Evolutionary conservation across 2,113 vertebrate species (phyloP), one percentile per base, ranked within the genome.

Genomic region (Pantherophis guttatus): DNA sequence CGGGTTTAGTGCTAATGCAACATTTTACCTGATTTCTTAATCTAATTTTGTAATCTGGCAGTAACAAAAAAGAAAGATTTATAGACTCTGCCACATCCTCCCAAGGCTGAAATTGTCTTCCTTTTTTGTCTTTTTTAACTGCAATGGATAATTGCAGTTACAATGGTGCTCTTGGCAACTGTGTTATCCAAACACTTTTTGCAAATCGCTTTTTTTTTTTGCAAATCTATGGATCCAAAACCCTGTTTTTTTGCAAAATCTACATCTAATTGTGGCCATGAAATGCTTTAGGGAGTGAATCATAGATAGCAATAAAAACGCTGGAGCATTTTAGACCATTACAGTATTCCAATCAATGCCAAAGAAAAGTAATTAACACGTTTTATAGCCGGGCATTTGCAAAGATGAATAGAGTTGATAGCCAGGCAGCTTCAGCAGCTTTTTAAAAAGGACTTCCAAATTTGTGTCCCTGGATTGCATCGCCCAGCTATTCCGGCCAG

Each of bases 1-100:
- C 94, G 57, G 91, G 89, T 55, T 91, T 87, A 93, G 91, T 93
- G 58, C 44, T 17, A n/a, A 53, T 10, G 11, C 29, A 88, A 65
- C 48, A 33, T 19, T 81, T 21, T 65, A 8, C 57, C 21, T 88
- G 29, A 23, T 26, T n/a, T 33, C 48, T 11, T 29, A 33, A 6
- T 52, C 29, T 21, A 29, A 29, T 2, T 29, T 48, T 29, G 26
- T 52, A 50, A 29, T 17, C 86, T 26, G 23, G 11, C 75, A 81
- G 75, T 81, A 81, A 62, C 23, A 29, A 48, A 48, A 70, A 70
- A 33, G 33, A 81, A 81, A 81, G 70, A 81, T 81, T 39, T 81
- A 81, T 21, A 81, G 33, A 44, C 33, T 21, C 17, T 93, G 75
- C 90, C 89, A 93, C 91, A 87, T 90, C 90, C 26, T 70, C 92